Base-by-base conservation (phyloP, 2,113 vertebrate species). In the Spea bombifrons region DNA sequence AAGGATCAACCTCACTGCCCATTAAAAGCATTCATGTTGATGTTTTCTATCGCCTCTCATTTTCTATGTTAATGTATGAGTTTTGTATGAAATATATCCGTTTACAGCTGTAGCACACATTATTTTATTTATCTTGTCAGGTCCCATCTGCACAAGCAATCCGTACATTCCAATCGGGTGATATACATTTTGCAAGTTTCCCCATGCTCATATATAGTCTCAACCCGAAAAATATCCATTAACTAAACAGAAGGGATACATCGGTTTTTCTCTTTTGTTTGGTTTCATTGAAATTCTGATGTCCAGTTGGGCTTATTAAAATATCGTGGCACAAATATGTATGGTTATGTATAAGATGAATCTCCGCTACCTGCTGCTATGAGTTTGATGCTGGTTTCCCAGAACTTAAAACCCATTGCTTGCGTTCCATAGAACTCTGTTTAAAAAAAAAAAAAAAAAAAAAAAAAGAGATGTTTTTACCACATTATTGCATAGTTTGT, bases 111-210 rank as follows among this genome's bases (percentile, higher is more conserved):
- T 43, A 72, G 10, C 64, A 17, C 48, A 69, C 15, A 49, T 17
- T 55, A 45, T 15, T n/a, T 52, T 63, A 50, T 78, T 71, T 78
- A 57, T 50, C 57, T 71, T 78, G 75, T 71, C 46, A 63, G 46
- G 12, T 48, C 17, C 69, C 61, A 72, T 78, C 71, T 78, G 69
- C 61, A 46, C 66, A 78, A 53, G 61, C 69, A 55, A n/a, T 10
- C 61, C 49, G 72, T 78, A 15, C 69, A 78, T 78, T 78, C 76
- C 76, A 72, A 55, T 55, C 69, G 65, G 48, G 10, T 78, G 76
- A 78, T 72, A 49, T 48, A 59, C 59, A 52, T 71, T 71, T 69
- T 61, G 4, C 57, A 8, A 45, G 45, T 46, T 47, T 47, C 66
- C 66, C 7, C 45, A 68, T 68, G 66, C 66, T 68, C 30, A 46